A percentile compares a stretch with the other conserved stretches of the same genome.
Evolutionary conservation across 1,140 invertebrate species (phyloP).

Genomic region (Euwallacea fornicatus): DNA sequence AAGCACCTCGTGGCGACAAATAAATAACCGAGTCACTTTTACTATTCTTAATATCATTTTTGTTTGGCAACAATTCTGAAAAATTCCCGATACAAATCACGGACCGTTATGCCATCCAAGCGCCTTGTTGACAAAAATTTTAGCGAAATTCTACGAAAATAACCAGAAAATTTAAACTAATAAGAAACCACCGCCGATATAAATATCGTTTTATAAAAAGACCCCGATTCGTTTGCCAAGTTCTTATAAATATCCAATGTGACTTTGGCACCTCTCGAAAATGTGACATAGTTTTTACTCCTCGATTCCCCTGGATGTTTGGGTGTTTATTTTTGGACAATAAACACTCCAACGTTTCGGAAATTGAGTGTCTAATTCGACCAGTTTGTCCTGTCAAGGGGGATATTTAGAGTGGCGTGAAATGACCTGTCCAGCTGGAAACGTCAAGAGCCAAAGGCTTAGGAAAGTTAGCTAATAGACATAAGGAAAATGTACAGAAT

Average conservation of each 20-base stretch:
- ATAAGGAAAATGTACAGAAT: too few relatives aligned
- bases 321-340: neutral
- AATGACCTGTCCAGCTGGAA: neutral
- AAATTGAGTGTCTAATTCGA: neutral
- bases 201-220: conserved; percentile 23
- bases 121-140: conserved; percentile 1
- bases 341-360: conserved; percentile 1
- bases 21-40: too few relatives aligned
- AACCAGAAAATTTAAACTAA: neutral
- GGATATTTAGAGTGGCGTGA: conserved; percentile 1
- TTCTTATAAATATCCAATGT: conserved; percentile 25
- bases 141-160: neutral
- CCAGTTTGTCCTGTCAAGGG: neutral
- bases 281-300: conserved; percentile 13
- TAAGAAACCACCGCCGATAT: neutral
- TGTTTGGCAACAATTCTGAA: neutral
- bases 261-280: conserved; percentile 10
- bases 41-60: too few relatives aligned
- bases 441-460: neutral
- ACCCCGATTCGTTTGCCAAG: conserved; percentile 13
- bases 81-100: neutral
- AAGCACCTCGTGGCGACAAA: too few relatives aligned
- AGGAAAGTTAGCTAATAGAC: too few relatives aligned
- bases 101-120: neutral
- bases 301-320: neutral